Evolutionary conservation across 2,888 invertebrate species (phyloP).

Genomic region (Pedicia rivosa): DNA sequence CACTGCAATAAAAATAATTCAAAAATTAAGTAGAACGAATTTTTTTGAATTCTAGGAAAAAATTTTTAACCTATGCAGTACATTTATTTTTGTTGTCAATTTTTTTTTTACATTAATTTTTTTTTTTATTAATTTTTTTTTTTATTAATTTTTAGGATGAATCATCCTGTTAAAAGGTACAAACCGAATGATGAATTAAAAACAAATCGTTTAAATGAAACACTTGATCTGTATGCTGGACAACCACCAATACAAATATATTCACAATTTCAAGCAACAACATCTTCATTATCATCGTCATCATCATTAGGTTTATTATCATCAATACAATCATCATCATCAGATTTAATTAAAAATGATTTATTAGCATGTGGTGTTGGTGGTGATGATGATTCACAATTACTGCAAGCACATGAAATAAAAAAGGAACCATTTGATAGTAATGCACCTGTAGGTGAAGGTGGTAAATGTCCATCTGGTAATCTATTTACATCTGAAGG

Average conservation of each 20-base stretch:
- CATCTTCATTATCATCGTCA: conserved; percentile 14
- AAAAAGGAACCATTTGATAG: conserved; percentile 44
- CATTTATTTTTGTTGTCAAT: no score
- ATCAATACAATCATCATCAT: conserved; percentile 7
- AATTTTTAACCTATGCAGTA: background rate
- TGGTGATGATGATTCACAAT: conserved; percentile 7
- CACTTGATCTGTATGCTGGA: conserved; percentile 42
- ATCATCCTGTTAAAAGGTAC: conserved; percentile 81
- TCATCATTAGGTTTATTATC: conserved; percentile 10
- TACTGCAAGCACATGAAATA: conserved; percentile 31
- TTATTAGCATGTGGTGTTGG: conserved; percentile 10
- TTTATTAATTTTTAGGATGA: conserved; percentile 53
- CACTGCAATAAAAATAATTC: no score
- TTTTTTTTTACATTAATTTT: no score
- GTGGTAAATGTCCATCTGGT: conserved; percentile 16
- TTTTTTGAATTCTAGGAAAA: background rate
- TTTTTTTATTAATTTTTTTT: no score
- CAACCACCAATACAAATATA: conserved; percentile 31
- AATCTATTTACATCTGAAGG: conserved; percentile 77
- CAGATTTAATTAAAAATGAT: conserved; percentile 11
- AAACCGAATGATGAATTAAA: conserved; percentile 41
- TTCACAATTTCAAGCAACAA: conserved; percentile 20
- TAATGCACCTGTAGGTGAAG: conserved; percentile 25
- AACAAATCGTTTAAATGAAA: conserved; percentile 23
- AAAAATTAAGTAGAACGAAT: background rate